A percentile compares a stretch with the other conserved stretches of the same genome.
Evolutionary conservation across 2,888 invertebrate genomes (phyloP).

Genomic region (Dryococelus australis): DNA sequence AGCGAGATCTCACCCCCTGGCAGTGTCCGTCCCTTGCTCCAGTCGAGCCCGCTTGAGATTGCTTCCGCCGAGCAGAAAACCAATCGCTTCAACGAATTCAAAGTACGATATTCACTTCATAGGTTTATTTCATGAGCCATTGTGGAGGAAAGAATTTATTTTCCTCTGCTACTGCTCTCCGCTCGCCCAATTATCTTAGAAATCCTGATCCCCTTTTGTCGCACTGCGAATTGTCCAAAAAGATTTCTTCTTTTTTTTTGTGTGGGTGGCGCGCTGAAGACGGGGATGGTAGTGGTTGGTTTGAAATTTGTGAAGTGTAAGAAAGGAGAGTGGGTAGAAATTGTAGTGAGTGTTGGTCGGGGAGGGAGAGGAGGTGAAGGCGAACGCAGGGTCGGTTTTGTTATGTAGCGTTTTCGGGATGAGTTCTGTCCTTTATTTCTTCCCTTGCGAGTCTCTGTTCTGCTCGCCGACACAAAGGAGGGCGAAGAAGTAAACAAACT

Average conservation of each 20-base stretch:
- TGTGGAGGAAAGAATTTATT: background rate
- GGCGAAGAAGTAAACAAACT: background rate
- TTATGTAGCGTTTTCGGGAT: conserved; percentile 16
- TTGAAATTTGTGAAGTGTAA: conserved; percentile 16
- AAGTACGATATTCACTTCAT: background rate
- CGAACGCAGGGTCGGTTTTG: background rate
- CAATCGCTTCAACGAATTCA: background rate
- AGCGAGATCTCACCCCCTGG: background rate
- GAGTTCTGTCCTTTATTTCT: background rate
- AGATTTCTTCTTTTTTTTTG: background rate
- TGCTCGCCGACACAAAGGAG: background rate
- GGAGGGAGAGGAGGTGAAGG: background rate
- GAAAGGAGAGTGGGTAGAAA: background rate
- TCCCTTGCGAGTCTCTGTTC: background rate
- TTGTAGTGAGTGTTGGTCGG: background rate
- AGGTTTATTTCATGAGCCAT: background rate
- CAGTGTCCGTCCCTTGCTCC: background rate
- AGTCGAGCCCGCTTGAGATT: background rate
- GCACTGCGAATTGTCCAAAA: conserved; percentile 12
- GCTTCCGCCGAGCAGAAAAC: background rate
- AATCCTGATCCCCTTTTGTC: conserved; percentile 16
- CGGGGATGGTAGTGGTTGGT: background rate
- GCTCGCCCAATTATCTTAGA: background rate
- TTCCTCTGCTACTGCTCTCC: background rate
- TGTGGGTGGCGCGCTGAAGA: background rate